Conservation (phyloP, 2,797 vertebrate genomes). For the Botia kubotai region DNA sequence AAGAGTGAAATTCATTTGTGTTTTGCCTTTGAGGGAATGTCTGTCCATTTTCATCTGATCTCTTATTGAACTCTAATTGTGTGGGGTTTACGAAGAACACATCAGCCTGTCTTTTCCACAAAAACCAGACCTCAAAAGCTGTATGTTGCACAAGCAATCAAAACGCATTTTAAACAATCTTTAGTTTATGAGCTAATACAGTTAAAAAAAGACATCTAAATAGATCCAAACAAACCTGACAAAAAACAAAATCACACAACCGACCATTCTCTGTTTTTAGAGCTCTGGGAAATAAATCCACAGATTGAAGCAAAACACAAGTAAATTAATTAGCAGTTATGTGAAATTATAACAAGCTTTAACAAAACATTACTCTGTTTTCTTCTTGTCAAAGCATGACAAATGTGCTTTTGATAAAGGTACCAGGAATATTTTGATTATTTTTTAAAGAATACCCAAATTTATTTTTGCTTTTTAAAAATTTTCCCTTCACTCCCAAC, state of each 20-base stretch:
- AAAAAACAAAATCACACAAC: too few relatives aligned
- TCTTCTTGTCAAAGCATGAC: background rate
- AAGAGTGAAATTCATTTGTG: constrained; percentile 53
- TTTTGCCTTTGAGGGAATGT: constrained; percentile 59
- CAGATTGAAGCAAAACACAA: background rate
- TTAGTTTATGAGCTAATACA: background rate
- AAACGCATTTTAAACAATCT: background rate
- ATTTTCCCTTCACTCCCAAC: constrained; percentile 47
- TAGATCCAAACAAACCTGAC: constrained; percentile 11
- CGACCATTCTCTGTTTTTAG: background rate
- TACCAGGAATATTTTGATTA: background rate
- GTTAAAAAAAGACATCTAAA: background rate
- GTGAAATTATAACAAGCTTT: background rate
- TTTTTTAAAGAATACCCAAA: background rate
- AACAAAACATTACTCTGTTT: background rate
- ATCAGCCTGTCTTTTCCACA: constrained; percentile 24
- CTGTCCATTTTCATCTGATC: constrained; percentile 58
- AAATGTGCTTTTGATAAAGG: background rate
- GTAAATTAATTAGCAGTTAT: constrained; percentile 1
- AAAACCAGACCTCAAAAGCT: background rate
- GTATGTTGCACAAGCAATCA: background rate
- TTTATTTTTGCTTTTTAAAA: background rate
- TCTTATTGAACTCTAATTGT: constrained; percentile 55
- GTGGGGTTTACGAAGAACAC: constrained; percentile 44
- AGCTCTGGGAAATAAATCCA: background rate